Conservation (phyloP, 30 jellyfish, hydroid and myxozoan species). For the Chrysaora quinquecirrha region DNA sequence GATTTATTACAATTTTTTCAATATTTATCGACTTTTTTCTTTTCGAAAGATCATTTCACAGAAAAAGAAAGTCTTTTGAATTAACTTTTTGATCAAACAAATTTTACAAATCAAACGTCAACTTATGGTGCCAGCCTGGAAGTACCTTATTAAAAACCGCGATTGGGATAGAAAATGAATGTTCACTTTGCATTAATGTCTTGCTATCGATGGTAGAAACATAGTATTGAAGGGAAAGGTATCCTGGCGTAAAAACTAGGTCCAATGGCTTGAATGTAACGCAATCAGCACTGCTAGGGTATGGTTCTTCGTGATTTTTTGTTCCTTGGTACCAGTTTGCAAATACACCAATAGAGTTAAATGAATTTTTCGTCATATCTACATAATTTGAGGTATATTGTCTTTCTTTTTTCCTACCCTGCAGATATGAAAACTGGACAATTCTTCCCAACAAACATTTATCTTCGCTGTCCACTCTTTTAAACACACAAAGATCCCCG, state of each 20-base stretch:
- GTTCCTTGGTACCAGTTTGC: conserved; percentile 42
- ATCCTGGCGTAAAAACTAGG: conserved; percentile 7
- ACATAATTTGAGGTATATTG: conserved; percentile 32
- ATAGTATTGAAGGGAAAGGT: too few species aligned
- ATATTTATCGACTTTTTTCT: neutral
- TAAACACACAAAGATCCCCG: conserved; percentile 47
- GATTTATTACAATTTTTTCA: too few species aligned
- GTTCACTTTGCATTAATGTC: too few species aligned
- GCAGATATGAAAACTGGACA: conserved; percentile 44
- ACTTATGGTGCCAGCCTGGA: too few species aligned
- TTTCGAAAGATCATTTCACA: too few species aligned
- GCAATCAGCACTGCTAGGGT: too few species aligned
- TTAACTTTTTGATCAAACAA: too few species aligned
- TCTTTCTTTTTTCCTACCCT: conserved; percentile 35
- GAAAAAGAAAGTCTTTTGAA: neutral
- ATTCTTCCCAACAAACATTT: conserved; percentile 44
- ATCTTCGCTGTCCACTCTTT: conserved; percentile 16
- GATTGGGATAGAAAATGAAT: too few species aligned
- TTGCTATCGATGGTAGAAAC: too few species aligned
- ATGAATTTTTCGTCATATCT: conserved; percentile 39
- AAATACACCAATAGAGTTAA: conserved; percentile 19
- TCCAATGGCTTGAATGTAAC: conserved; percentile 19
- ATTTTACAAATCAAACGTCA: too few species aligned
- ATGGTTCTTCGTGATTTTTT: too few species aligned
- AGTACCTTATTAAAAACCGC: too few species aligned